Conservation (phyloP, 2,888 invertebrate species). For the Myopa tessellatipennis region DNA sequence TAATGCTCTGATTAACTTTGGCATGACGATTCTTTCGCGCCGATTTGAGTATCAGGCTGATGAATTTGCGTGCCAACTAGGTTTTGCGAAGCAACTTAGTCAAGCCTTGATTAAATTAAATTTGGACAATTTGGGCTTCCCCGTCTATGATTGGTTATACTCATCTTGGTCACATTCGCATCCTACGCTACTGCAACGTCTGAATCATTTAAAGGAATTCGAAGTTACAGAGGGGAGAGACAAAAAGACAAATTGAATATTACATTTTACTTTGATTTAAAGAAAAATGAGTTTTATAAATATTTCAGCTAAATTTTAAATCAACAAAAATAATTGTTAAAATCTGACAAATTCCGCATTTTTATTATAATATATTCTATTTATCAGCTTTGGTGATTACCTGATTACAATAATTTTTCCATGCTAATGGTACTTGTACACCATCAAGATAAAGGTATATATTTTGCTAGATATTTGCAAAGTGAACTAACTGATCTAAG, state of each 20-base stretch:
- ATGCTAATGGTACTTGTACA: too few species aligned
- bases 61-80: slow-evolving; percentile 85
- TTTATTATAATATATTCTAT: too few species aligned
- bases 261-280: background rate
- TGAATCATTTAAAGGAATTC: slow-evolving; percentile 70
- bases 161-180: slow-evolving; percentile 97
- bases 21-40: slow-evolving; percentile 85
- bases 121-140: slow-evolving; percentile 95
- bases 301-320: background rate
- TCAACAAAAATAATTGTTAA: background rate
- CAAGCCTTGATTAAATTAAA: slow-evolving; percentile 92
- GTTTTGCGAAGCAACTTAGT: slow-evolving; percentile 80
- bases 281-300: background rate
- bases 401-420: too few species aligned
- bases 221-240: slow-evolving; percentile 42
- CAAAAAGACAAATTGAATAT: slow-evolving; percentile 38
- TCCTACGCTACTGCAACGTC: slow-evolving; percentile 93
- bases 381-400: too few species aligned
- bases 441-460: too few species aligned
- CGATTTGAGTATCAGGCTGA: slow-evolving; percentile 97
- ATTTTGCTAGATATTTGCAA: too few species aligned
- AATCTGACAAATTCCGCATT: too few species aligned
- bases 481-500: too few species aligned
- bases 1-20: slow-evolving; percentile 87
- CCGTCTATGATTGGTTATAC: slow-evolving; percentile 91